Base-by-base conservation (phyloP, 2,113 vertebrate species). In the Clarias magur region DNA sequence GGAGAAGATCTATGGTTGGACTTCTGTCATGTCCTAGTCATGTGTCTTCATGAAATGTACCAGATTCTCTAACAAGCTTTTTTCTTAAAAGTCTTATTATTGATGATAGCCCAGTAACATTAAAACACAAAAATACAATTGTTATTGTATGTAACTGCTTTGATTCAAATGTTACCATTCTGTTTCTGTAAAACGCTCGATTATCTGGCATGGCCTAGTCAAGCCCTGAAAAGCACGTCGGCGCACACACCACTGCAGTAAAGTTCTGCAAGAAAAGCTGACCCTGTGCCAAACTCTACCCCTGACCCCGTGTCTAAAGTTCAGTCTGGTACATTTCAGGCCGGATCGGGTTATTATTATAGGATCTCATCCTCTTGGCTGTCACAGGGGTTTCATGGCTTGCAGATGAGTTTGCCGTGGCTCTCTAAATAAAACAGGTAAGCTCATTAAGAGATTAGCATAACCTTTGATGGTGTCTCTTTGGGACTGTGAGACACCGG, bases 371-470 rank as follows among this genome's bases (percentile, higher is more conserved):
- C 5, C 17, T 19, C 34, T 78, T 59, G 9, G 34, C 57, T 84
- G 68, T 56, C 83, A 72, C 82, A 83, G 57, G 21, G 42, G 17
- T 78, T 88, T 75, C 34, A 86, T 86, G 72, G 23, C n/a, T 85
- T 17, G 27, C 27, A 19, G 57, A 57, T 63, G 76, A 72, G 72
- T 34, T 23, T 53, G 60, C 76, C 38, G 62, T 84, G 84, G 72
- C 56, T 89, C 60, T 70, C n/a, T n/a, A 80, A 70, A 85, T 67
- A 16, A 85, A 83, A 84, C 76, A 60, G 79, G 59, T 85, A 88
- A 85, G 82, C 30, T 80, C 67, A 87, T 89, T 85, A 88, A 78
- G 57, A 73, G 85, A 85, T 89, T 82, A 78, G 53, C 81, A 82
- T 78, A 84, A 87, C 79, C 73, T 56, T n/a, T 57, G 62, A 80